Conservation (phyloP, 2,797 vertebrate species). For the Rhinatrema bivittatum region DNA sequence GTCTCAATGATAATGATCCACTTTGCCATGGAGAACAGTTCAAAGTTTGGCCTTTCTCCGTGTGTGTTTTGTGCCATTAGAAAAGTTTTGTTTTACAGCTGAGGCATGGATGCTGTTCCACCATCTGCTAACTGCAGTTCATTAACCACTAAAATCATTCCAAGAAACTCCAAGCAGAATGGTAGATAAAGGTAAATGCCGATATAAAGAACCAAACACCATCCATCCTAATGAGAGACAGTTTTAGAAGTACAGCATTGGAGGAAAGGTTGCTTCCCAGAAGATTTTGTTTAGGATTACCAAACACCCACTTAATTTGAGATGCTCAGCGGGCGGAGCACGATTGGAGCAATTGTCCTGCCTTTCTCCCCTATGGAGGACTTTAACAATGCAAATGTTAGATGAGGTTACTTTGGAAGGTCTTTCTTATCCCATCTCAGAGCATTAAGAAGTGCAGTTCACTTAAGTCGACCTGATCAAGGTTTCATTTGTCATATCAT, state of each 20-base stretch:
- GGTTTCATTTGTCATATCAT: no score
- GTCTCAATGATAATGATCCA: conserved; percentile 21
- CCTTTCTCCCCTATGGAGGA: conserved; percentile 42
- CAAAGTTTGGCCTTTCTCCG: conserved; percentile 5
- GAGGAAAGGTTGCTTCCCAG: conserved; percentile 56
- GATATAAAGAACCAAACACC: conserved; percentile 39
- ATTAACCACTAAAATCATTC: conserved; percentile 17
- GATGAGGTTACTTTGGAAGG: conserved; percentile 29
- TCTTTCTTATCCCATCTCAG: conserved; percentile 33
- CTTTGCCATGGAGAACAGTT: conserved; percentile 12
- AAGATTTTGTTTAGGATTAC: conserved; percentile 48
- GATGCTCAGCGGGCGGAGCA: conserved; percentile 36
- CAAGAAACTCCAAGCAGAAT: conserved; percentile 31
- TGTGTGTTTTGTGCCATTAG: conserved; percentile 3
- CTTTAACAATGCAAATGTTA: conserved; percentile 36
- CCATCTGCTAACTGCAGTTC: conserved; percentile 25
- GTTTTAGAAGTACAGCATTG: conserved; percentile 27
- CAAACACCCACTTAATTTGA: conserved; percentile 56
- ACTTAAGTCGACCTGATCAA: no score
- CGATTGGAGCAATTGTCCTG: conserved; percentile 54
- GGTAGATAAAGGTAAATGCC: conserved; percentile 17
- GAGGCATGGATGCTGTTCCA: conserved; percentile 4
- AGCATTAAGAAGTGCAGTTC: conserved; percentile 12
- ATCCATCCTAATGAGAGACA: conserved; percentile 49
- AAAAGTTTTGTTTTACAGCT: conserved; percentile 7